Evolutionary conservation across 2,113 vertebrate species (phyloP).

Genomic region (Gnathonemus echidnorhynchus): DNA sequence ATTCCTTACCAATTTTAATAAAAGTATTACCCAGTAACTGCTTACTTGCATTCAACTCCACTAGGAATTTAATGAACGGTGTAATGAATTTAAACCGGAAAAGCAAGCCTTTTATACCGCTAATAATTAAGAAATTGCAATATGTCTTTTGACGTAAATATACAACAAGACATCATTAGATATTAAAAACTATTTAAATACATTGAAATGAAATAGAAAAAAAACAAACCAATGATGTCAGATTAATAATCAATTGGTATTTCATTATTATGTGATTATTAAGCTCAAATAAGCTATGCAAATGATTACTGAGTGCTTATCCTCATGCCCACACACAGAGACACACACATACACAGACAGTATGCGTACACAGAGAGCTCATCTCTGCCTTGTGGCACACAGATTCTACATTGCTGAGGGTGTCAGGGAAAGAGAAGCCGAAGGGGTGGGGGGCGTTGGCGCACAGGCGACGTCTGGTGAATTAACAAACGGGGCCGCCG

Average conservation of each 20-base stretch:
- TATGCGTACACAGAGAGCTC: not conserved
- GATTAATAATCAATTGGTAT: conserved; percentile 7
- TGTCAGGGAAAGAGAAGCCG: not conserved
- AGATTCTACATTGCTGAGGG: not conserved
- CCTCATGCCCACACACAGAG: not conserved
- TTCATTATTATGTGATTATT: not conserved
- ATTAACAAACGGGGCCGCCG: not conserved
- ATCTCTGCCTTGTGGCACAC: not conserved
- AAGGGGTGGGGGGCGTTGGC: not conserved
- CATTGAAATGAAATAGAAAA: not conserved
- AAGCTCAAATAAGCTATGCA: not conserved
- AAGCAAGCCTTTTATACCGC: not conserved
- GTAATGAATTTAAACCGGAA: not conserved
- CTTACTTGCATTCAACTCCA: not conserved
- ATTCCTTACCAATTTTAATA: not conserved
- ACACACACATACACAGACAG: not conserved
- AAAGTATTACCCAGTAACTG: not conserved
- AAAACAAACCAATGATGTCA: not conserved
- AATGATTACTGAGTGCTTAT: not conserved
- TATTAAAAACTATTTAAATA: not conserved
- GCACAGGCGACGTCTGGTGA: not conserved
- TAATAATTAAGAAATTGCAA: not conserved
- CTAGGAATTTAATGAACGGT: not conserved
- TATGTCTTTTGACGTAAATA: not conserved
- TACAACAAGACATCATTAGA: not conserved